Evolutionary conservation across 2,888 invertebrate species (phyloP), one percentile per base, ranked within the genome.

Genomic region (Synergus laeviventris): DNA sequence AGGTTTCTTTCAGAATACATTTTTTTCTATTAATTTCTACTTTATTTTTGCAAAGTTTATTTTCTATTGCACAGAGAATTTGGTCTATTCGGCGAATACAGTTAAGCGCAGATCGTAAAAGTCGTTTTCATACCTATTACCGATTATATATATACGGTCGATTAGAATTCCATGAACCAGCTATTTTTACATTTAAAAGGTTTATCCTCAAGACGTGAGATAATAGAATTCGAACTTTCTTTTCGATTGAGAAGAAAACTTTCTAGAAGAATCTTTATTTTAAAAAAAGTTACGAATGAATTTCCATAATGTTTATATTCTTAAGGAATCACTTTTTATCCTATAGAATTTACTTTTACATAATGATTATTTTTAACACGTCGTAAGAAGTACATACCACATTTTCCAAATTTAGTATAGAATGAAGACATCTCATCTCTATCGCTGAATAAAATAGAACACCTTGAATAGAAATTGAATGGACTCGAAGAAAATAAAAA

Each of bases 401-500:
- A 31, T 7, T 31, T 31, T 31, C 7, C 31, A 4, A 31, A 31
- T 31, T 31, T 31, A 31, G 31, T 31, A 31, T 31, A 31, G 31
- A 31, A 31, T 31, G 31, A 31, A 31, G 18, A 54, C 1, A 9
- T 54, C 18, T 8, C 18, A 54, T 18, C 9, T 8, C 18, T 7
- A 54, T 54, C 11, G 1, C 11, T 49, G 8, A 8, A 9, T n/a
- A 49, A 42, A 42, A 54, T 9, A 54, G 3, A 9, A 54, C n/a
- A 54, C 49, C 49, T 49, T 49, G 8, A n/a, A 14, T 49, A n/a
- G n/a, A 9, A 49, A 49, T n/a, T 2, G n/a, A 49, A n/a, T n/a
- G n/a, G n/a, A n/a, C 49, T 49, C n/a, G 49, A n/a, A 49, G 49
- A n/a, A 49, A 8, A 49, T n/a, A 49, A 49, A 49, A 49, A 49